Evolutionary conservation across 2,888 invertebrate genomes (phyloP).

Genomic region (Teleiodes luculella): DNA sequence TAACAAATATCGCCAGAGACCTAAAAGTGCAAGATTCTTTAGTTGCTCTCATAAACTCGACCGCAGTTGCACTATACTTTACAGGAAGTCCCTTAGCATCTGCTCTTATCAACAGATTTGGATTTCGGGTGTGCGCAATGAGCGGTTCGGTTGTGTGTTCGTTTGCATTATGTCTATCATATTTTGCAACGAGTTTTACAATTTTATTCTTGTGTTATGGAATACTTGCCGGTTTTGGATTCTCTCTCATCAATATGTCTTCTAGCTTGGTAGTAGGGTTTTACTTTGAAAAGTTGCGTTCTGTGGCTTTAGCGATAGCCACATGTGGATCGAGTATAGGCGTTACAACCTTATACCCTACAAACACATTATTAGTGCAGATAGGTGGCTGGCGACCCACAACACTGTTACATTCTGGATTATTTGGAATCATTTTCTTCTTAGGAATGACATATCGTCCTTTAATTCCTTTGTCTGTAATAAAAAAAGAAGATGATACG

Average conservation of each 20-base stretch:
- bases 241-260: slow-evolving; percentile 56
- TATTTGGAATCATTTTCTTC: slow-evolving; percentile 55
- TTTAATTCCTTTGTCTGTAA: slow-evolving; percentile 54
- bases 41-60: slow-evolving; percentile 56
- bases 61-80: slow-evolving; percentile 59
- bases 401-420: slow-evolving; percentile 56
- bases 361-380: slow-evolving; percentile 50
- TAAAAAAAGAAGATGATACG: slow-evolving; percentile 44
- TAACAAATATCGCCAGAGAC: slow-evolving; percentile 50
- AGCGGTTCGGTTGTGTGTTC: slow-evolving; percentile 54
- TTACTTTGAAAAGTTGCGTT: slow-evolving; percentile 63
- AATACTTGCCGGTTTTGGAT: slow-evolving; percentile 53
- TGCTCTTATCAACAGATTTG: slow-evolving; percentile 66
- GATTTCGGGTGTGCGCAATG: slow-evolving; percentile 64
- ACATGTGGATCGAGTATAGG: slow-evolving; percentile 60
- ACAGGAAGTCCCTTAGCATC: slow-evolving; percentile 56
- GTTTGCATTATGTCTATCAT: slow-evolving; percentile 48
- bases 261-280: slow-evolving; percentile 61
- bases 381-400: slow-evolving; percentile 58
- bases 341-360: slow-evolving; percentile 53
- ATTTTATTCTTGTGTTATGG: slow-evolving; percentile 57
- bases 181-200: slow-evolving; percentile 46
- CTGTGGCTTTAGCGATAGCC: slow-evolving; percentile 55
- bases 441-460: slow-evolving; percentile 60
- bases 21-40: slow-evolving; percentile 43